Evolutionary conservation across 1,140 invertebrate genomes (phyloP), one percentile per base, ranked within the genome.

Genomic region (Globodera ellingtonae): DNA sequence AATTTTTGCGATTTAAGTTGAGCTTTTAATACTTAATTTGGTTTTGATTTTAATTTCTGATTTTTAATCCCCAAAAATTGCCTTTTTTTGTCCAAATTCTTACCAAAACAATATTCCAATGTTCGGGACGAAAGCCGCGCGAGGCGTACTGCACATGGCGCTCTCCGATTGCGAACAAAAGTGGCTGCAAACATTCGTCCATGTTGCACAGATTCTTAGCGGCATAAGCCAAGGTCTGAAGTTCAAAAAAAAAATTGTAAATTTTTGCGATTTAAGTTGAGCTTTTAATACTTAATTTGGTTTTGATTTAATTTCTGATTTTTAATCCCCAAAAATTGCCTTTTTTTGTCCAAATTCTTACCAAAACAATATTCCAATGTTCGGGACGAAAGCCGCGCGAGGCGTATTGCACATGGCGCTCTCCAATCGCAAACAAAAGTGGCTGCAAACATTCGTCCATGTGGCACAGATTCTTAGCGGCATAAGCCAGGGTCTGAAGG

Each of bases 131-230:
- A 80, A 88, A 88, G 15, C 87, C 88, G 67, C 87, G 72, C 9
- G 81, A 77, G 2, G 88, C 88, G 72, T 85, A 88, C 75, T 85
- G 82, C n/a, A 87, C 84, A 62, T 88, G 87, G 44, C 83, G 75
- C 70, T 86, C 82, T 13, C 87, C 87, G 69, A 88, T 84, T 24
- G 78, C 79, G 65, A 83, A 84, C 18, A 88, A 67, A 48, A 76
- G 80, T 5, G 84, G 86, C 72, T 79, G 79, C 21, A 86, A 66
- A 8, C 73, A 66, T 15, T 85, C 72, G 7, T 89, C 80, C 88
- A 87, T 89, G 72, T 88, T 87, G 75, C 88, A 87, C 21, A 88
- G 35, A 74, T 89, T 89, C 67, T 89, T 89, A 4, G 89, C 87
- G 21, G 87, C 78, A 69, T 87, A 81, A 18, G 88, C 78, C 9